phyloP scores from a whole-genome alignment of 2,113 vertebrate species.

The Mellivora capensis region DNA sequence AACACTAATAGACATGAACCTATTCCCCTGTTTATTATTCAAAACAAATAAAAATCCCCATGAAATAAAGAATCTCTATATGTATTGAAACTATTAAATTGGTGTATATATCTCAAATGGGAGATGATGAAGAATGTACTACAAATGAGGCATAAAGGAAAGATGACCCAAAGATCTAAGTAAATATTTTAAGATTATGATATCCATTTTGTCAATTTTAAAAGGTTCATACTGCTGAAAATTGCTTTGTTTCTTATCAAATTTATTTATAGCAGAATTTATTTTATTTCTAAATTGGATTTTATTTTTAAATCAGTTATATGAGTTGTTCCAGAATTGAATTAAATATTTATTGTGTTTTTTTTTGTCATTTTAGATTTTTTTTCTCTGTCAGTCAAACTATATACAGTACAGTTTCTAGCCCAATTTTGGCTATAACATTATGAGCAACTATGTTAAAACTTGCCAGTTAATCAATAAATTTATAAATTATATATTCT shows the following conservation, averaged over 20 bases:
- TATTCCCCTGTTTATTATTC: neutral
- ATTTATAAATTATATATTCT: neutral
- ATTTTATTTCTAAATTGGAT: neutral
- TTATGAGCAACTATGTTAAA: neutral
- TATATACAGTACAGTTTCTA: neutral
- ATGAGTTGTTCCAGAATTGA: neutral
- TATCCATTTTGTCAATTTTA: neutral
- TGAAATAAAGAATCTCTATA: neutral
- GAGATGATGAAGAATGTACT: neutral
- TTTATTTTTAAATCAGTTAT: neutral
- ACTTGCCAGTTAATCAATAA: neutral
- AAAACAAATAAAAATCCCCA: neutral
- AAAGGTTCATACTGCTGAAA: neutral
- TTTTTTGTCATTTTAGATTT: neutral
- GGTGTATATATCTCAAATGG: neutral
- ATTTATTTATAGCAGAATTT: neutral
- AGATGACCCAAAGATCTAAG: neutral
- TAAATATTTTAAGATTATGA: neutral
- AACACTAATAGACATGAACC: fast-evolving
- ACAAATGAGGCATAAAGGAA: neutral
- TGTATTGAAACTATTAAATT: neutral
- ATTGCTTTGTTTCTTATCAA: neutral
- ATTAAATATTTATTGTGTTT: neutral
- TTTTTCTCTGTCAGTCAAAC: neutral
- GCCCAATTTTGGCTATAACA: neutral